phyloP scores from a whole-genome alignment of 2,113 vertebrate species.

The Ammodytes marinus region DNA sequence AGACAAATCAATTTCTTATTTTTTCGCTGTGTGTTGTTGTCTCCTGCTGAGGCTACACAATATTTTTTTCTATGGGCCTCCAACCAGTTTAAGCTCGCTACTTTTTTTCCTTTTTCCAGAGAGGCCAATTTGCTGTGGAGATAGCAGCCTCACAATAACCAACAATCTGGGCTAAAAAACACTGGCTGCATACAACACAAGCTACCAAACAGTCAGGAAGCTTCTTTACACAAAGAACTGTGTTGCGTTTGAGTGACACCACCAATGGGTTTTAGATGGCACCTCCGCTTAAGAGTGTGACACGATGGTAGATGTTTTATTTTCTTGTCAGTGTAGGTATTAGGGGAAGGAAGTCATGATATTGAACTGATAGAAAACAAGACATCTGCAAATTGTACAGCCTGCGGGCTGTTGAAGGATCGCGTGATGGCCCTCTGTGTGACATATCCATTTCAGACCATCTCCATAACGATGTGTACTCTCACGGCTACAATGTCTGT shows the following conservation, averaged over 20 bases:
- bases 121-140: constrained; percentile 61
- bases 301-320: constrained; percentile 61
- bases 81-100: constrained; percentile 68
- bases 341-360: constrained; percentile 51
- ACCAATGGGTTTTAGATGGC: constrained; percentile 55
- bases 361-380: constrained; percentile 59
- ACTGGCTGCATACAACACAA: constrained; percentile 63
- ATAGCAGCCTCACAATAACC: constrained; percentile 55
- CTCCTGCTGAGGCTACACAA: constrained; percentile 63
- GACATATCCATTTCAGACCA: constrained; percentile 57
- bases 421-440: constrained; percentile 39
- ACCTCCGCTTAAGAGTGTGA: constrained; percentile 51
- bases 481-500: constrained; percentile 21
- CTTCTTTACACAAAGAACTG: constrained; percentile 18
- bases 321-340: constrained; percentile 66
- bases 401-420: constrained; percentile 39
- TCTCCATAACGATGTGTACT: constrained; percentile 56
- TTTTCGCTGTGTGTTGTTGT: constrained; percentile 52
- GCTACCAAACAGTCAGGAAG: constrained; percentile 35
- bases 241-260: constrained; percentile 53
- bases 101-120: constrained; percentile 59
- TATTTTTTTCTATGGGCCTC: constrained; percentile 35
- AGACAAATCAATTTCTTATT: constrained; percentile 68
- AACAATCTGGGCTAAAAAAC: constrained; percentile 56
- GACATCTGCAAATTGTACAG: constrained; percentile 66